Evolutionary conservation across 35 echinoderm and acorn worm species (phyloP).

Genomic region (Chiridota heheva): DNA sequence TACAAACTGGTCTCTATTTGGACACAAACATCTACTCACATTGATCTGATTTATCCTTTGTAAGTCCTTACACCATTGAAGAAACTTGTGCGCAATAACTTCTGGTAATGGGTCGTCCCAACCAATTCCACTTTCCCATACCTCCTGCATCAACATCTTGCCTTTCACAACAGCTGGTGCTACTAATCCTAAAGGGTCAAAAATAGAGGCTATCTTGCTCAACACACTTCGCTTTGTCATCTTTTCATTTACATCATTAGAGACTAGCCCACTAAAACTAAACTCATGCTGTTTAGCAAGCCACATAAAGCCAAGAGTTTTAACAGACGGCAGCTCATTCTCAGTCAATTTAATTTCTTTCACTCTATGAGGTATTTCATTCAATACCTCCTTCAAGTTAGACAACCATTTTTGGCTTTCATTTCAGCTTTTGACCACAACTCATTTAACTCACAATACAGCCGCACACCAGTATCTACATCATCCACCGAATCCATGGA

Average conservation of each 20-base stretch:
- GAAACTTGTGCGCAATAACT: not conserved
- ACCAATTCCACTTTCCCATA: constrained; percentile 10
- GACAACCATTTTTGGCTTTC: constrained; percentile 36
- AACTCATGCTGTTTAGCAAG: constrained; percentile 40
- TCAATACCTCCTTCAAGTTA: constrained; percentile 15
- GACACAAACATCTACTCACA: constrained; percentile 3
- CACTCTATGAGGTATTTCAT: constrained; percentile 25
- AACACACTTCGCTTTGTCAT: constrained; percentile 36
- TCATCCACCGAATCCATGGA: constrained; percentile 37
- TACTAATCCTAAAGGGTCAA: constrained; percentile 33
- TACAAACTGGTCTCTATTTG: not conserved
- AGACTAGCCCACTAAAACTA: constrained; percentile 18
- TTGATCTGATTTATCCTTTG: not conserved
- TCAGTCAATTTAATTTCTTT: constrained; percentile 20
- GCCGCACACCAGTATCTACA: not conserved
- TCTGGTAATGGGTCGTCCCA: constrained; percentile 26
- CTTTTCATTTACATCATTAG: too few species aligned
- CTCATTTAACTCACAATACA: constrained; percentile 23
- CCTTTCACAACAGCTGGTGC: constrained; percentile 17
- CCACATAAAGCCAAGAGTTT: constrained; percentile 10
- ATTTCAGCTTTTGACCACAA: constrained; percentile 44
- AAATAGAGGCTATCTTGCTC: constrained; percentile 17
- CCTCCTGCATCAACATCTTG: constrained; percentile 28
- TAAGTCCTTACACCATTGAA: constrained; percentile 17
- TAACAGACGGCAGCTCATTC: constrained; percentile 29